Evolutionary conservation across 2,797 vertebrate genomes (phyloP), one percentile per base, ranked within the genome.

Genomic region (Galaxias olidus): DNA sequence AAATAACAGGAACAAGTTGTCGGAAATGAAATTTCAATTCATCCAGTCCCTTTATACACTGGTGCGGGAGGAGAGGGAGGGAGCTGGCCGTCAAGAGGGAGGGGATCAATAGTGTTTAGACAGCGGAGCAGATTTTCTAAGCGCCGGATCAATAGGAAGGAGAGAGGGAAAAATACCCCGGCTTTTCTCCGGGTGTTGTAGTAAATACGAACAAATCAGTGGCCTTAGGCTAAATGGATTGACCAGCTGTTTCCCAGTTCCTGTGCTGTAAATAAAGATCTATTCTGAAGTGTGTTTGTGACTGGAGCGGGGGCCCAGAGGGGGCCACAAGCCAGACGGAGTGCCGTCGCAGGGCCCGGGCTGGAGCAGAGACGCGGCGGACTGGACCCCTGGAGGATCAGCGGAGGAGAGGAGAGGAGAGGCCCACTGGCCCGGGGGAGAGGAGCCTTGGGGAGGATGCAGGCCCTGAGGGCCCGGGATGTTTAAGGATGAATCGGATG

Each of bases 11-110:
- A 95, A 94, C 92, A 94, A 95, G 93, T 92, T 94, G 94, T 94
- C 80, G 89, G 93, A 96, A 96, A 96, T 94, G 89, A 95, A 95
- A 95, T 96, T 94, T 95, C 94, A 94, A 94, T 96, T 95, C 93
- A 94, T 93, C 91, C 93, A 93, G 86, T 88, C 93, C 93, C 93
- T 95, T 94, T 94, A 93, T 93, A 93, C 91, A 93, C 92, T 91
- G 86, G 87, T 92, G 91, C 91, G 79, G 88, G 30, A 30, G 30
- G 30, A 30, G 30, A 30, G 30, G 30, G 30, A 30, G 30, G 68
- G 68, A 77, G 94, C 90, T 92, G 88, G 87, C 90, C 84, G 87
- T 90, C 86, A 87, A 94, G 92, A 92, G 88, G 90, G 79, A 86
- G 86, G 83, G 87, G 91, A 96, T 96, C 95, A 94, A 95, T 94